Percentiles rank a stretch among this genome's conserved stretches.
phyloP scores from a whole-genome alignment of 2,888 invertebrate genomes.

The Pandemis heparana region DNA sequence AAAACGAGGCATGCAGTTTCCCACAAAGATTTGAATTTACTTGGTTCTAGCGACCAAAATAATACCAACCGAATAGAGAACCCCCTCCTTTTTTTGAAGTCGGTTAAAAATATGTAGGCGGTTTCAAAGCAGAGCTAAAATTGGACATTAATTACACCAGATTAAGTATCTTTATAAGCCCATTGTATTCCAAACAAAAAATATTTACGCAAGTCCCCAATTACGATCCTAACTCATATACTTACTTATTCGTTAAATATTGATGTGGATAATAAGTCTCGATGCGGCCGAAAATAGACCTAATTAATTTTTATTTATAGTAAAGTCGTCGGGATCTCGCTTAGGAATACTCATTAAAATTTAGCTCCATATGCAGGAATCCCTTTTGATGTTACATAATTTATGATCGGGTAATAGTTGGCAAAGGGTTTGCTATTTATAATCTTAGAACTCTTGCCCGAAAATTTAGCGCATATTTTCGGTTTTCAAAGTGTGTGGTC shows the following conservation, averaged over 20 bases:
- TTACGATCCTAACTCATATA: neutral
- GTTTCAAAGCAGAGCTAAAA: neutral
- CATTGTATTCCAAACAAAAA: neutral
- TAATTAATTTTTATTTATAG: conserved; percentile 20
- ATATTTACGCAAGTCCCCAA: neutral
- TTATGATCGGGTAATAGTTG: conserved; percentile 4
- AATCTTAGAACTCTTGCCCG: neutral
- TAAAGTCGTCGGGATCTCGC: conserved; percentile 1
- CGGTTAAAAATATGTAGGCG: no score
- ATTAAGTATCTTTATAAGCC: neutral
- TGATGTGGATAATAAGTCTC: conserved; percentile 1
- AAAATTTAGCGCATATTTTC: neutral
- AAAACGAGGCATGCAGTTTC: neutral
- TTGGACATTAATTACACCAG: neutral
- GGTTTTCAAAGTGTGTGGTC: neutral
- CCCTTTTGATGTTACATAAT: conserved; percentile 5
- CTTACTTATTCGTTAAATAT: neutral
- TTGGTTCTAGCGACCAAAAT: no score
- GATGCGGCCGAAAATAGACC: neutral
- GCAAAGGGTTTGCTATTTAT: neutral
- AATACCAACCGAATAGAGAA: no score
- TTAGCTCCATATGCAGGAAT: neutral
- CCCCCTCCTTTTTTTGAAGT: no score
- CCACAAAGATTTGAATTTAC: neutral
- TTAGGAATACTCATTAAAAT: neutral